Evolutionary conservation across 1,140 invertebrate genomes (phyloP), one percentile per base, ranked within the genome.

Genomic region (Drosophila dunni): DNA sequence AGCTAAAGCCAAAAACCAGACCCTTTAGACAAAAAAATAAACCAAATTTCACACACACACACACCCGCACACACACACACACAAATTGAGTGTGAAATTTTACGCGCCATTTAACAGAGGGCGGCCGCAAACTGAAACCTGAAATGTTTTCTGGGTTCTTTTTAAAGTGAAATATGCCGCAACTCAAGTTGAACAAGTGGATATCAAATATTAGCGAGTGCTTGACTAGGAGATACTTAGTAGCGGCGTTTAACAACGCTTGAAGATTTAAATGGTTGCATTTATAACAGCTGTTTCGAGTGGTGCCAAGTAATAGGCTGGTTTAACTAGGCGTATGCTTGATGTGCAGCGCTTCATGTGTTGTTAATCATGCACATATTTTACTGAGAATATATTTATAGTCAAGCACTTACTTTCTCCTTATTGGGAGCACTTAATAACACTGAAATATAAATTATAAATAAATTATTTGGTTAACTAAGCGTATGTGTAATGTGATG

Each of bases 1-100:
- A 56, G 69, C 69, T 17, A 74, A 71, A 64, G 11, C 50, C 45
- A 64, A 76, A 69, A 54, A 71, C 33, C 62, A 9, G 36, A 68
- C 48, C 56, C 56, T 73, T 73, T 24, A 60, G 45, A 65, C 34
- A 42, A 36, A 51, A 7, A 44, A 50, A 64, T 17, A 45, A 58
- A 58, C 24, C 56, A 44, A 38, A 20, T 56, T 15, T 7, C 44
- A 36, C 44, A 48, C 58, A 62, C 60, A 58, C 38, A 57, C 45
- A 40, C 13, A 44, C 50, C 46, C 40, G 38, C 38, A 45, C 70
- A 42, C 20, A 29, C 9, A 50, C 15, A 42, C 50, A 46, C 73
- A 69, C 79, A 88, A 86, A 86, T 86, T 88, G 82, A 88, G 82
- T 86, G 82, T 86, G 72, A 86, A 86, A 86, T 88, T 88, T 73